Conservation (phyloP, 2,113 vertebrate genomes). For the Orientallactaga bullata region DNA sequence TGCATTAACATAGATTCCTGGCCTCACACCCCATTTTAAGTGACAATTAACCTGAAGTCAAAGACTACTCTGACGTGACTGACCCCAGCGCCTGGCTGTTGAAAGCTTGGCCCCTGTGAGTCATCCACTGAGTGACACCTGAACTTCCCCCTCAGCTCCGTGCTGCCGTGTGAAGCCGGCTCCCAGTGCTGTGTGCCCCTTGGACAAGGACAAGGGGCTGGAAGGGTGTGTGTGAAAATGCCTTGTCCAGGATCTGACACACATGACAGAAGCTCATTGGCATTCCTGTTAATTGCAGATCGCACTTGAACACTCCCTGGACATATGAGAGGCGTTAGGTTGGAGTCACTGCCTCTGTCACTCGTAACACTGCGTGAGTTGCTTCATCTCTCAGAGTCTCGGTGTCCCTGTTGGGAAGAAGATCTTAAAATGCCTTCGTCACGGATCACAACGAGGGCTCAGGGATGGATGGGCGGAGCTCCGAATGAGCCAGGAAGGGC, state of each 20-base stretch:
- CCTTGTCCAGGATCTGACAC: not conserved
- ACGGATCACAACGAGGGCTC: not conserved
- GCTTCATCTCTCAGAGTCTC: not conserved
- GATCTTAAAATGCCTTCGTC: not conserved
- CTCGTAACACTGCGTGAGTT: not conserved
- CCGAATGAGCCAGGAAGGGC: not conserved
- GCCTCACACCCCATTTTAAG: not conserved
- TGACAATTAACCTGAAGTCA: not conserved
- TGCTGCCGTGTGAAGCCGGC: not conserved
- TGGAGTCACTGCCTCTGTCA: conserved; percentile 23
- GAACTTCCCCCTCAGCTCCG: not conserved
- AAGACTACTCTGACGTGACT: not conserved
- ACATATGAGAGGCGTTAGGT: not conserved
- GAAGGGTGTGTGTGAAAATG: not conserved
- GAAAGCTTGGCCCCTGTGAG: no score
- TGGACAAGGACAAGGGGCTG: not conserved
- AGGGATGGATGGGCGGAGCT: not conserved
- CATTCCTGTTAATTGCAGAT: not conserved
- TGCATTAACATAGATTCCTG: not conserved
- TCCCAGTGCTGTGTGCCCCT: not conserved
- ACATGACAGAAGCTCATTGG: not conserved
- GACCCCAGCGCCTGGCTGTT: not conserved
- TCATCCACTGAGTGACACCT: not conserved
- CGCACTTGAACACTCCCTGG: not conserved
- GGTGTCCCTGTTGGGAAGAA: not conserved